A percentile compares a stretch with the other conserved stretches of the same genome.
These are phyloP conservation scores for Ceratosolen solmsi DNA, from an alignment of 1,140 invertebrate genomes.

Conservation along the genomic window DNA sequence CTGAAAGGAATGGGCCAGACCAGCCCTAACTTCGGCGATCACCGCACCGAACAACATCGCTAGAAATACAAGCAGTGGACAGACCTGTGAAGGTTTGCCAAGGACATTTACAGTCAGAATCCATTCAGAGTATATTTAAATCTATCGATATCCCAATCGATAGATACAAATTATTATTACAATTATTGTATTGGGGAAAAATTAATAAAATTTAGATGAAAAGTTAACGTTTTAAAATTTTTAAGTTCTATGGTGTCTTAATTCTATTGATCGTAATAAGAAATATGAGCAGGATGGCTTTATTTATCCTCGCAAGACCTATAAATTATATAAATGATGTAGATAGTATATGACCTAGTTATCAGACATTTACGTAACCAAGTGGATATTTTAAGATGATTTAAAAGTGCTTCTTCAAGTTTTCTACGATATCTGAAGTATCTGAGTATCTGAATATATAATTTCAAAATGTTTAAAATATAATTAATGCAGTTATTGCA, in stretches of 20 bases:
- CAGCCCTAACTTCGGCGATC: background rate
- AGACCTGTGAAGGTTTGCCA: background rate
- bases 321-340: background rate
- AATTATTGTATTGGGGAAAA: background rate
- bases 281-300: background rate
- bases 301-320: background rate
- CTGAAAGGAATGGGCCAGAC: constrained; percentile 69
- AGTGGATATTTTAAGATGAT: background rate
- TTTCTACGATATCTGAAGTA: background rate
- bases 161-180: too few species aligned
- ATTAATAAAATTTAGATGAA: background rate
- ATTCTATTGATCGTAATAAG: constrained; percentile 1
- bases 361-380: background rate
- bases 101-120: background rate
- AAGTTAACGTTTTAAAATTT: background rate
- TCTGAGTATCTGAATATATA: background rate
- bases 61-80: background rate
- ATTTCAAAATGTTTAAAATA: too few species aligned
- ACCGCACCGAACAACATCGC: background rate
- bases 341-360: background rate
- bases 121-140: too few species aligned
- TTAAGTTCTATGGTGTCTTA: background rate
- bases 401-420: background rate
- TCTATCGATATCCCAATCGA: too few species aligned
- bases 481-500: too few species aligned